Evolutionary conservation across 2,888 invertebrate genomes (phyloP).

Genomic region (Embidobia sp.): DNA sequence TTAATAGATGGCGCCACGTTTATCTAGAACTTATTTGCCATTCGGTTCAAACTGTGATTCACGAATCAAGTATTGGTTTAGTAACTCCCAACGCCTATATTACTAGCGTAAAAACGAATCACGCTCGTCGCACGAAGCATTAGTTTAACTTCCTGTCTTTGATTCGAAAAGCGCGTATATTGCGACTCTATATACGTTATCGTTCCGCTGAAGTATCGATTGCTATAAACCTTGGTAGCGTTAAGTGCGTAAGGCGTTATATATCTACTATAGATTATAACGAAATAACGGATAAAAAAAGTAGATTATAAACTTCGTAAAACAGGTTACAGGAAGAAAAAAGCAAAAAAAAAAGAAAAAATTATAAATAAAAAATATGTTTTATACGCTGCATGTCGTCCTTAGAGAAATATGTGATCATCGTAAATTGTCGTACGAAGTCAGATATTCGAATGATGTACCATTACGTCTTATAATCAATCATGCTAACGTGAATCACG

Average conservation of each 20-base stretch:
- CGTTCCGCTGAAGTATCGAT: conserved; percentile 71
- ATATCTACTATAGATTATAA: conserved; percentile 73
- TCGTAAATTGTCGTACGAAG: conserved; percentile 72
- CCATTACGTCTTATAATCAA: conserved; percentile 68
- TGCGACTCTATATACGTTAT: conserved; percentile 62
- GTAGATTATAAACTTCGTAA: conserved; percentile 64
- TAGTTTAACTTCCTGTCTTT: conserved; percentile 69
- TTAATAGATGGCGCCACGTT: background rate
- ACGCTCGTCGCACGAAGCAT: conserved; percentile 65
- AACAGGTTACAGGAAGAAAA: conserved; percentile 66
- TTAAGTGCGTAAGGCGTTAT: conserved; percentile 72
- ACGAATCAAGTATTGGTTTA: too few species aligned
- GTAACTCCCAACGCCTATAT: conserved; percentile 32
- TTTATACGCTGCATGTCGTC: conserved; percentile 81
- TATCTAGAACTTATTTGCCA: too few species aligned
- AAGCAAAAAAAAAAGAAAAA: conserved; percentile 68
- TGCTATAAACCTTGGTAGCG: conserved; percentile 73
- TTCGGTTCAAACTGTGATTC: too few species aligned
- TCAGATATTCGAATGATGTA: conserved; percentile 69
- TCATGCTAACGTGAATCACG: conserved; percentile 43
- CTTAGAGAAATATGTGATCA: conserved; percentile 74
- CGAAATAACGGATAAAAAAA: conserved; percentile 69
- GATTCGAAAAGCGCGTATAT: conserved; percentile 66
- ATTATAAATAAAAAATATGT: conserved; percentile 76
- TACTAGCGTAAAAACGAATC: conserved; percentile 37